A percentile compares a stretch with the other conserved stretches of the same genome.
These are phyloP conservation scores for Rotaria socialis DNA, from an alignment of 2,888 invertebrate species.

Conservation along the genomic window DNA sequence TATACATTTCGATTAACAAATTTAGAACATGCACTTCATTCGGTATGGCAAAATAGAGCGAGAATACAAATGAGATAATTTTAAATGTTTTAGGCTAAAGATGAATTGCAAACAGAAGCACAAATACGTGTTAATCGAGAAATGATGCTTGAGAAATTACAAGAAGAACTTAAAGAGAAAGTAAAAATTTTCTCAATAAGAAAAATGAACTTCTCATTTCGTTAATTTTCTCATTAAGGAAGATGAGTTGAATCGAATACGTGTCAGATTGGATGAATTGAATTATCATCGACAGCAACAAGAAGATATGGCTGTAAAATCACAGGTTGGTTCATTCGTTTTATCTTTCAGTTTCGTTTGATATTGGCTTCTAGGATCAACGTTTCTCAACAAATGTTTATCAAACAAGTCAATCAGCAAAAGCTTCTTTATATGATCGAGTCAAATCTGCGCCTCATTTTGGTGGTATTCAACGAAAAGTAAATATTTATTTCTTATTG, in stretches of 20 bases:
- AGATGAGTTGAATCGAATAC: slow-evolving; percentile 29
- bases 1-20: background rate
- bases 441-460: slow-evolving; percentile 7
- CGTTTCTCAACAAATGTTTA: background rate
- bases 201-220: background rate
- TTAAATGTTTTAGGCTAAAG: background rate
- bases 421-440: background rate
- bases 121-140: background rate
- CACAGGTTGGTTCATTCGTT: background rate
- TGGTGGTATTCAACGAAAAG: background rate
- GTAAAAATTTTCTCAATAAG: background rate
- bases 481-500: background rate
- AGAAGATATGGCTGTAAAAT: background rate
- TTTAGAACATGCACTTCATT: background rate
- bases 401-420: background rate
- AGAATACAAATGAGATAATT: background rate
- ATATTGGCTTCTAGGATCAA: background rate
- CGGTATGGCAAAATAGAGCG: background rate
- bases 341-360: background rate
- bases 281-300: slow-evolving; percentile 22
- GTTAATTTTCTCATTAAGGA: background rate
- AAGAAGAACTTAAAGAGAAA: background rate
- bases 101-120: background rate
- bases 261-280: background rate
- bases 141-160: background rate